Evolutionary conservation across 2,888 invertebrate genomes (phyloP).

Genomic region (Rhaphigaster nebulosa): DNA sequence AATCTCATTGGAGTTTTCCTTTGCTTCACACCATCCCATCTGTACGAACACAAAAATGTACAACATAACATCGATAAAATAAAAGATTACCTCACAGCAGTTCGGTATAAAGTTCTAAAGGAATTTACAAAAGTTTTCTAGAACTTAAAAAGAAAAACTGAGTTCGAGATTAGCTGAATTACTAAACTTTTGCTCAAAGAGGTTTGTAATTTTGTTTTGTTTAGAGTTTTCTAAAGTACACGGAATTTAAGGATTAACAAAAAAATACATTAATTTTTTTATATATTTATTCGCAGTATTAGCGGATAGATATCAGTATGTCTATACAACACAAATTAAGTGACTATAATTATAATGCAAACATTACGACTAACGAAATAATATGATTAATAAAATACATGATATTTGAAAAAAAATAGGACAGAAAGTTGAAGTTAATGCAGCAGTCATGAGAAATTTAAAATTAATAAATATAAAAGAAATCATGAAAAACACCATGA

Average conservation of each 20-base stretch:
- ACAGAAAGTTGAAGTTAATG: too few relatives aligned
- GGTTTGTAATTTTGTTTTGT: not conserved
- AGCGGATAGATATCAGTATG: too few relatives aligned
- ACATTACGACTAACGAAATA: too few relatives aligned
- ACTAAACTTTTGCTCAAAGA: not conserved
- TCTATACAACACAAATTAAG: too few relatives aligned
- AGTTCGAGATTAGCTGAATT: not conserved
- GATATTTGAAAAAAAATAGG: too few relatives aligned
- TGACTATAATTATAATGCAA: too few relatives aligned
- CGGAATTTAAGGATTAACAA: not conserved
- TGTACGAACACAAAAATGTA: not conserved
- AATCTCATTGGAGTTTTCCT: not conserved
- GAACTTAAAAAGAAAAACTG: not conserved
- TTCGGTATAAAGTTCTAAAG: not conserved
- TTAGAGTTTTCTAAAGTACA: not conserved
- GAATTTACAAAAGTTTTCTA: not conserved
- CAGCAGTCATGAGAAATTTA: too few relatives aligned
- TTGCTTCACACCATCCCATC: not conserved
- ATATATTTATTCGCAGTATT: not conserved
- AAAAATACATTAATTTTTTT: not conserved
- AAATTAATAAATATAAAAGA: too few relatives aligned
- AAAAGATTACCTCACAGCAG: constrained; percentile 13
- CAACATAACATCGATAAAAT: constrained; percentile 2
- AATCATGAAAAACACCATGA: too few relatives aligned
- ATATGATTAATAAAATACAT: too few relatives aligned